phyloP scores from a whole-genome alignment of 30 jellyfish, hydroid and myxozoan species.

The Catostylus mosaicus region DNA sequence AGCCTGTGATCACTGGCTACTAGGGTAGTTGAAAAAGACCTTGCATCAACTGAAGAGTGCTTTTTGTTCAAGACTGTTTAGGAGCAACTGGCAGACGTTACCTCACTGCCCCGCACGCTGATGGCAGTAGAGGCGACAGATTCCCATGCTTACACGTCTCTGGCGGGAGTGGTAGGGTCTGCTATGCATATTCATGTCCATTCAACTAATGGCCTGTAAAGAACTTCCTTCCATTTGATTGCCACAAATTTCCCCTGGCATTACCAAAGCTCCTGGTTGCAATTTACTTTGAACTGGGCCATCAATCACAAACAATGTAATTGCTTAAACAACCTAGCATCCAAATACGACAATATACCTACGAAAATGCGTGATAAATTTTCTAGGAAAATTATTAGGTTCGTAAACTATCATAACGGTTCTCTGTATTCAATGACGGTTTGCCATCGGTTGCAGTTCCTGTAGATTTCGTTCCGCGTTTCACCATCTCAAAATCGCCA shows the following conservation, averaged over 20 bases:
- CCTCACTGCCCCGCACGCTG: too few species aligned
- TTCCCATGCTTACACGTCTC: too few species aligned
- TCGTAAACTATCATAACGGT: constrained; percentile 79
- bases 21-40: not conserved
- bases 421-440: constrained; percentile 68
- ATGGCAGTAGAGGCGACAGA: too few species aligned
- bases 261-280: too few species aligned
- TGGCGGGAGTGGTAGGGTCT: too few species aligned
- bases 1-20: not conserved
- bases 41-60: not conserved
- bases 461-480: constrained; percentile 76
- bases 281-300: too few species aligned
- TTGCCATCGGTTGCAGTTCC: constrained; percentile 63
- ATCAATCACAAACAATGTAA: constrained; percentile 4
- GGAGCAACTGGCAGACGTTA: too few species aligned
- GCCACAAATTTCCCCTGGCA: too few species aligned
- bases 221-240: too few species aligned
- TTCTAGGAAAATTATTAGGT: constrained; percentile 8
- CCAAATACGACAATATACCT: not conserved
- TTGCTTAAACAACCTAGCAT: constrained; percentile 2
- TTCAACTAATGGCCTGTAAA: too few species aligned
- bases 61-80: not conserved
- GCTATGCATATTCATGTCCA: too few species aligned
- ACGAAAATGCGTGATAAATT: not conserved
- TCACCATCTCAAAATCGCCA: constrained; percentile 86